Evolutionary conservation across 1,140 invertebrate species (phyloP).

Genomic region (Drosophila aff.): DNA sequence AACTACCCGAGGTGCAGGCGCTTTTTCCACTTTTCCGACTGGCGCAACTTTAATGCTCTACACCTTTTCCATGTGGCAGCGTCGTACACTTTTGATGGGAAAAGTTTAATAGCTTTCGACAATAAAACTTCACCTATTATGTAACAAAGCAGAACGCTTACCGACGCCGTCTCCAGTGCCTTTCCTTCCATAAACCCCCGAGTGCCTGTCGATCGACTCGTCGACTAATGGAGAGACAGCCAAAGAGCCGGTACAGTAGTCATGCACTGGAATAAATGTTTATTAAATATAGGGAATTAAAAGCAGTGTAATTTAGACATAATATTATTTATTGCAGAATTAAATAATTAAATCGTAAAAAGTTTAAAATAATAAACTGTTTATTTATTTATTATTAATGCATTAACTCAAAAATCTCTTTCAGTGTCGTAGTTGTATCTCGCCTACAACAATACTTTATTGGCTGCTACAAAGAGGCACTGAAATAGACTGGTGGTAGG

Average conservation of each 20-base stretch:
- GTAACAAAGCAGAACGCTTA: conserved; percentile 76
- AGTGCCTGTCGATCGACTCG: conserved; percentile 60
- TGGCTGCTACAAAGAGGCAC: conserved; percentile 53
- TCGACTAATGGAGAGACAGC: conserved; percentile 16
- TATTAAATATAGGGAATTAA: not conserved
- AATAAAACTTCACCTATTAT: conserved; percentile 84
- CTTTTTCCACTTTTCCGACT: conserved; percentile 18
- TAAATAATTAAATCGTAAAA: not conserved
- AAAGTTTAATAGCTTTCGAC: conserved; percentile 84
- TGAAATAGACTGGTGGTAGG: conserved; percentile 36
- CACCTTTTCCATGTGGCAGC: conserved; percentile 75
- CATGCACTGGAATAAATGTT: not conserved
- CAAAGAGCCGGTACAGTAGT: conserved; percentile 21
- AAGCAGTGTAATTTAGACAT: accelerated
- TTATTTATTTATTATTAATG: not conserved
- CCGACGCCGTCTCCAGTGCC: conserved; percentile 33
- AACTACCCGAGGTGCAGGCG: conserved; percentile 5
- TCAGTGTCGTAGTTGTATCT: conserved; percentile 17
- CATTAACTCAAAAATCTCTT: not conserved
- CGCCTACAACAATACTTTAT: conserved; percentile 56
- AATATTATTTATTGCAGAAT: no score
- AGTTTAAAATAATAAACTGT: not conserved
- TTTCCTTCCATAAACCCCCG: conserved; percentile 2
- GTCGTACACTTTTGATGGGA: conserved; percentile 78
- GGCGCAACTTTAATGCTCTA: conserved; percentile 69